These are phyloP conservation scores for Drosophila kambysellisi DNA, from an alignment of 2,888 invertebrate species.

Conservation along the genomic window DNA sequence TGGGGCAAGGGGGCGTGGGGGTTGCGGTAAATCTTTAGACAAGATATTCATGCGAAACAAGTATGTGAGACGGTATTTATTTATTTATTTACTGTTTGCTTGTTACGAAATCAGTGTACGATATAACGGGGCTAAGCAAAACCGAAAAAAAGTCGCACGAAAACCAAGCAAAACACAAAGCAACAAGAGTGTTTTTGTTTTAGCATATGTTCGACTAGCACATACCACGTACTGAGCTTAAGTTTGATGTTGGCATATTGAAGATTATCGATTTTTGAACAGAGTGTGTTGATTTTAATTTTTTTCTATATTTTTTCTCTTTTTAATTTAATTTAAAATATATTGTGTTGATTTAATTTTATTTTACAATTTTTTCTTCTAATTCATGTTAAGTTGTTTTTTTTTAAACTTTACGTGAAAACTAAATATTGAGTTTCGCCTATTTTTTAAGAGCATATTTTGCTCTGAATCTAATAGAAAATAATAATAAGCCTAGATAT, in stretches of 20 bases:
- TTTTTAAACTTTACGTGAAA: not conserved
- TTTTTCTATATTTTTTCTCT: not conserved
- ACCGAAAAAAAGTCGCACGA: conserved; percentile 38
- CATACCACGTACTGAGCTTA: not conserved
- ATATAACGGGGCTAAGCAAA: conserved; percentile 15
- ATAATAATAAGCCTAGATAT: not conserved
- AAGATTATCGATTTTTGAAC: not conserved
- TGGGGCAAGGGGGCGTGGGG: not conserved
- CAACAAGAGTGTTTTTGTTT: not conserved
- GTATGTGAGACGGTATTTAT: conserved; percentile 47
- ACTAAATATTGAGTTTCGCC: not conserved
- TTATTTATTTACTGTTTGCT: conserved; percentile 57
- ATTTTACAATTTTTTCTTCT: too few relatives aligned
- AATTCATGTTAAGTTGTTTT: too few relatives aligned
- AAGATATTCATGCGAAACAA: conserved; percentile 47
- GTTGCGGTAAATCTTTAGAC: conserved; percentile 14
- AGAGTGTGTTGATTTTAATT: not conserved
- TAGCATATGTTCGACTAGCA: not conserved
- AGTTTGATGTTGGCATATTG: not conserved
- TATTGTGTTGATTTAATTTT: too few relatives aligned
- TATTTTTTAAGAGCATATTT: not conserved
- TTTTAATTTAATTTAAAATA: too few relatives aligned
- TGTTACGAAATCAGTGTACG: conserved; percentile 65
- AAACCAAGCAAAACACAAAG: conserved; percentile 25
- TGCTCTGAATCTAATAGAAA: not conserved